Conservation (phyloP, 2,888 invertebrate species). For the Pyrgus malvae region DNA sequence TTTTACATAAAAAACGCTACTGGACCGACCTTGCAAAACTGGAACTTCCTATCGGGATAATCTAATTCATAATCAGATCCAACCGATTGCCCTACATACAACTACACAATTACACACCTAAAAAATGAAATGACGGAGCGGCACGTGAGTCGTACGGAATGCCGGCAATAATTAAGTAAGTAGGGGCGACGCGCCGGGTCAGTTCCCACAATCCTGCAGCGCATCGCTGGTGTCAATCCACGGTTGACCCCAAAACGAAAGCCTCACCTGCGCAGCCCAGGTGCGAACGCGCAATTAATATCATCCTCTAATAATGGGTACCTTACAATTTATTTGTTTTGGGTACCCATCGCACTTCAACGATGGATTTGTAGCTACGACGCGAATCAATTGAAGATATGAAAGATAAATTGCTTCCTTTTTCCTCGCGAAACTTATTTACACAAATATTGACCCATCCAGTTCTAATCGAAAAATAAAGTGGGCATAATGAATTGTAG, state of each 20-base stretch:
- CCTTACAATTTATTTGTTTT: slow-evolving; percentile 65
- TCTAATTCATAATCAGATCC: slow-evolving; percentile 10
- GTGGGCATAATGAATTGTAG: slow-evolving; percentile 39
- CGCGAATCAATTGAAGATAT: slow-evolving; percentile 43
- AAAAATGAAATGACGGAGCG: slow-evolving; percentile 5
- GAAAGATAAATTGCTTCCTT: slow-evolving; percentile 54
- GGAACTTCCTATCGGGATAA: not conserved
- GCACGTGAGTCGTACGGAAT: slow-evolving; percentile 16
- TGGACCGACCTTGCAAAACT: slow-evolving; percentile 4
- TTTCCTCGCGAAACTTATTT: slow-evolving; percentile 48
- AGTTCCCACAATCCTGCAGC: slow-evolving; percentile 55
- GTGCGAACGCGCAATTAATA: slow-evolving; percentile 73
- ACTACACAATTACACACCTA: no score
- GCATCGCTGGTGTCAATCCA: slow-evolving; percentile 57
- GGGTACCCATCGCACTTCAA: slow-evolving; percentile 36
- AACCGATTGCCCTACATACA: slow-evolving; percentile 10
- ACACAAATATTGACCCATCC: slow-evolving; percentile 49
- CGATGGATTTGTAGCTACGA: slow-evolving; percentile 24
- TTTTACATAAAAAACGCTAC: not conserved
- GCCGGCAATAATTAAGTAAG: slow-evolving; percentile 25
- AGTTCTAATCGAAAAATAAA: slow-evolving; percentile 66
- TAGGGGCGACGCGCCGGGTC: slow-evolving; percentile 36
- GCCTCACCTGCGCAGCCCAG: slow-evolving; percentile 74
- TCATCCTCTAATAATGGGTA: slow-evolving; percentile 66
- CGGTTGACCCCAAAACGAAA: slow-evolving; percentile 70